Conservation (phyloP, 2,113 vertebrate genomes). For the Saccopteryx leptura region DNA sequence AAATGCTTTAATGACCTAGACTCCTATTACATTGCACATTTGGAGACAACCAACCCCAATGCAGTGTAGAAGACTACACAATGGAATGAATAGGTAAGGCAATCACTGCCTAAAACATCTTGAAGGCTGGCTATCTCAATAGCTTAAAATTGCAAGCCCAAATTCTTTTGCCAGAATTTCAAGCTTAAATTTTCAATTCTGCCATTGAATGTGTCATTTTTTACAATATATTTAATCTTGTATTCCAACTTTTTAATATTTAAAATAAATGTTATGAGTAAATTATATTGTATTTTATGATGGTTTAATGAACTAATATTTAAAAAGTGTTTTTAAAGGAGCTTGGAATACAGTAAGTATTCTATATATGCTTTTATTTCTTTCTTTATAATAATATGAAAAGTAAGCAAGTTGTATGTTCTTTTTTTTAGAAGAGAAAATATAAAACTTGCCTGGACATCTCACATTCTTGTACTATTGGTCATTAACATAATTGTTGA, state of each 20-base stretch:
- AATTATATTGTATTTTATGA: not conserved
- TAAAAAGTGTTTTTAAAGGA: not conserved
- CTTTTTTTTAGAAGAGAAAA: not conserved
- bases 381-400: not conserved
- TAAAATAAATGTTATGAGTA: not conserved
- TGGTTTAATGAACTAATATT: not conserved
- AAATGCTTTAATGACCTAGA: not conserved
- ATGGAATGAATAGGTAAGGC: not conserved
- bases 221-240: not conserved
- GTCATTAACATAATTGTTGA: not conserved
- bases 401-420: not conserved
- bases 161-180: not conserved
- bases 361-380: not conserved
- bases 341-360: not conserved
- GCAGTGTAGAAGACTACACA: not conserved
- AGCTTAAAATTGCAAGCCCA: not conserved
- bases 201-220: not conserved
- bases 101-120: not conserved
- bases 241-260: not conserved
- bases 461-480: not conserved
- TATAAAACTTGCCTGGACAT: not conserved
- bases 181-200: not conserved
- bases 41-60: fast-evolving
- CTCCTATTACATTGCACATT: not conserved
- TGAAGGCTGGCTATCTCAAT: not conserved